phyloP scores from a whole-genome alignment of 1,140 invertebrate genomes.

The Pogonomyrmex californicus region DNA sequence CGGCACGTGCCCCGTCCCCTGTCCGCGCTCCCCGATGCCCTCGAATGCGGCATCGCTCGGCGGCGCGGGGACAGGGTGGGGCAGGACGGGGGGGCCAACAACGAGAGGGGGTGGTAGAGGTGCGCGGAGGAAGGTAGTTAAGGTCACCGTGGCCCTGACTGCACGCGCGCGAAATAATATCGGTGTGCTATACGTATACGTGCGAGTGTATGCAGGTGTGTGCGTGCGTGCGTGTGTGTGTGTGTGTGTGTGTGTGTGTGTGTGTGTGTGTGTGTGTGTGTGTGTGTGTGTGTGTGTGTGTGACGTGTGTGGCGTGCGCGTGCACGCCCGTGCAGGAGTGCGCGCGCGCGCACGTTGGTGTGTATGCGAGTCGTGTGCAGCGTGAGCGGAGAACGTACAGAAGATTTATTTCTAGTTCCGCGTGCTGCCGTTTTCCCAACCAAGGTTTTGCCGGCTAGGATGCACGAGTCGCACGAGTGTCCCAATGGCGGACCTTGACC shows the following conservation, averaged over 20 bases:
- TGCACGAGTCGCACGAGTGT: constrained; percentile 38
- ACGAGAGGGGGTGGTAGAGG: constrained; percentile 56
- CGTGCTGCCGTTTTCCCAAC: constrained; percentile 49
- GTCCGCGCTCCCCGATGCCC: constrained; percentile 66
- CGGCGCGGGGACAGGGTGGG: constrained; percentile 30
- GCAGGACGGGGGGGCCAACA: constrained; percentile 39
- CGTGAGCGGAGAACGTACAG: constrained; percentile 66
- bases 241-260: constrained; percentile 1
- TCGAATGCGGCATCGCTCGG: constrained; percentile 56
- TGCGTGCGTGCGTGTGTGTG: too few relatives aligned
- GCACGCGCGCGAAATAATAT: constrained; percentile 84
- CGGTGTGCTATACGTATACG: constrained; percentile 80
- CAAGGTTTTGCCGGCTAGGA: constrained; percentile 33
- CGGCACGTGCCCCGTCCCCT: constrained; percentile 82
- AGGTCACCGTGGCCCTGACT: constrained; percentile 87
- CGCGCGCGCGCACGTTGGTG: not conserved
- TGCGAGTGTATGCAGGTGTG: too few relatives aligned
- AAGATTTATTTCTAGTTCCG: constrained; percentile 85
- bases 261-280: not conserved
- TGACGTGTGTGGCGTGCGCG: not conserved
- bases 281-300: not conserved
- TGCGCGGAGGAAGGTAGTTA: constrained; percentile 78
- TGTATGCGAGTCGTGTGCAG: not conserved
- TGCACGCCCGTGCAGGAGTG: constrained; percentile 15
- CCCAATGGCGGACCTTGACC: constrained; percentile 63